These are phyloP conservation scores for Zaprionus obscuricornis DNA, from an alignment of 2,888 invertebrate genomes.

Conservation along the genomic window DNA sequence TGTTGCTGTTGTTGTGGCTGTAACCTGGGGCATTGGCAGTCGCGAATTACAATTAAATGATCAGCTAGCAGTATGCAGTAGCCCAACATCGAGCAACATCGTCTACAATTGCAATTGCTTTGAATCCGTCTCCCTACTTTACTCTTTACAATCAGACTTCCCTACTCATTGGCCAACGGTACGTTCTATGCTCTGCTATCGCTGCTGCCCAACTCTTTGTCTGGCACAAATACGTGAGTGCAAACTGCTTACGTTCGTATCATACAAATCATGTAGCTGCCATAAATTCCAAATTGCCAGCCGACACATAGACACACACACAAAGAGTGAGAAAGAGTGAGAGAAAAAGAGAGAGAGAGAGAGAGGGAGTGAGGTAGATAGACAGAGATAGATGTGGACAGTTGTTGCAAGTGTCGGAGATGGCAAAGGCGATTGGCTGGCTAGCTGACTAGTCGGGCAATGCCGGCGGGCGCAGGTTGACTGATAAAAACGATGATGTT, in stretches of 20 bases:
- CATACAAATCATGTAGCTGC: constrained; percentile 79
- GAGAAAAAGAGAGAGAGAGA: not conserved
- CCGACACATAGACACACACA: constrained; percentile 47
- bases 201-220: constrained; percentile 30
- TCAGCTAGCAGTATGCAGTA: constrained; percentile 62
- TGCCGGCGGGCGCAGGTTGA: constrained; percentile 62
- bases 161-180: no score
- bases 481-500: constrained; percentile 71
- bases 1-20: constrained; percentile 5
- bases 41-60: constrained; percentile 79
- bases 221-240: constrained; percentile 66
- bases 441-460: constrained; percentile 34
- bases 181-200: not conserved
- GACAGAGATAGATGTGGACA: constrained; percentile 48
- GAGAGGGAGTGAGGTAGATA: not conserved
- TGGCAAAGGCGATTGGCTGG: constrained; percentile 35
- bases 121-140: not conserved
- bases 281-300: constrained; percentile 81
- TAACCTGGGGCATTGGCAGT: constrained; percentile 37
- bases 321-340: not conserved
- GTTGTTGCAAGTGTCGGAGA: constrained; percentile 37
- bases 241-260: constrained; percentile 78
- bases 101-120: constrained; percentile 9
- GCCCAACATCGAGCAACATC: constrained; percentile 23
- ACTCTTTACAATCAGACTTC: no score